Evolutionary conservation across 2,113 vertebrate genomes (phyloP), one percentile per base, ranked within the genome.

Genomic region (Leptosomus discolor): DNA sequence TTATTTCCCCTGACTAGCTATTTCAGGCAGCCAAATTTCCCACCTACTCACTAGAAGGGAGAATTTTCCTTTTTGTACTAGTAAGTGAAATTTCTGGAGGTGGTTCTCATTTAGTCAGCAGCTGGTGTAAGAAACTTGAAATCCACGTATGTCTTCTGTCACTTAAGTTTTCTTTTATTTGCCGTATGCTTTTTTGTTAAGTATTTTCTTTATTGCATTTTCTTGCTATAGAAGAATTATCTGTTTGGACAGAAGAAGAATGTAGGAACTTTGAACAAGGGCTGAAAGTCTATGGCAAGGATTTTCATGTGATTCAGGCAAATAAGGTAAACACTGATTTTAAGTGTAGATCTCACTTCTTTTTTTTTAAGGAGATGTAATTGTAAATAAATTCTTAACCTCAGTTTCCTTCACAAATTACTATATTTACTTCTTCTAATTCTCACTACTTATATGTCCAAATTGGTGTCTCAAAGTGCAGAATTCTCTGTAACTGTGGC

Each of bases 191-290:
- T 60, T 67, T 50, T 4, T 29, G 39, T 90, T 22, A 69, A 86
- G 6, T 60, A 0, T 50, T 65, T 67, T 22, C 51, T 86, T 26
- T 51, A 6, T 81, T 79, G 16, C 5, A 1, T 63, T 95, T 51
- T 54, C 57, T 92, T 94, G 85, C 87, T 76, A 3, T 95, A 99
- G 99, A 99, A 97, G 99, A 99, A 86, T 98, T 99, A 18, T 99
- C 99, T 80, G 98, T 99, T 68, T 99, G 99, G 99, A 99, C 99
- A 50, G 99, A 99, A 89, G 99, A 99, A 96, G 99, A 99, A 93
- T 99, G 99, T 97, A 98, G 99, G 97, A 99, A 99, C 97, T 99
- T 99, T 98, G 99, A 99, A 70, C 99, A 99, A 98, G 99, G 99
- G 58, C 98, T 99, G 81, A 99, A 99, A 97, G 98, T 98, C 84